A percentile compares a stretch with the other conserved stretches of the same genome.
Evolutionary conservation across 92 coral and sea anemone genomes (phyloP).

Genomic region (Phenganax subtilis): DNA sequence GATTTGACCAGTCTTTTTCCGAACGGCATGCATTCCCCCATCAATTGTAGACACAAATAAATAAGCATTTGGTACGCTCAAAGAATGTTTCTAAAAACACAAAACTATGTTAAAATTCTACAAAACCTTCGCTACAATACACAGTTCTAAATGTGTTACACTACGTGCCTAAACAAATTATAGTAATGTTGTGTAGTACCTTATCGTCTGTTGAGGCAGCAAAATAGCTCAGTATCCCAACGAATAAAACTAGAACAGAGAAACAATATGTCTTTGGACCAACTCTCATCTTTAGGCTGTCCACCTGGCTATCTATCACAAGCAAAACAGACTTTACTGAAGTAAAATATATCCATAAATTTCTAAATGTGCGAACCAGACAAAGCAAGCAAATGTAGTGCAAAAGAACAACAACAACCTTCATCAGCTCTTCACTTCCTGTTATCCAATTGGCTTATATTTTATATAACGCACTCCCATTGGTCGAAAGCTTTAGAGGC

Average conservation of each 20-base stretch:
- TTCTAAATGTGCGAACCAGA: background rate
- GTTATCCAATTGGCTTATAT: slow-evolving; percentile 25
- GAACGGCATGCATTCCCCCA: slow-evolving; percentile 94
- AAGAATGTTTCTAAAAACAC: slow-evolving; percentile 58
- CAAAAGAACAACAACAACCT: slow-evolving; percentile 13
- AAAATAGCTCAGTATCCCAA: slow-evolving; percentile 28
- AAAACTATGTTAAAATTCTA: slow-evolving; percentile 4
- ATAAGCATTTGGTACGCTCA: slow-evolving; percentile 87
- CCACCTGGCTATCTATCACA: background rate
- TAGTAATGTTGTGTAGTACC: background rate
- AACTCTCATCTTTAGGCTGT: background rate
- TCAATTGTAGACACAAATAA: slow-evolving; percentile 92
- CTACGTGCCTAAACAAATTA: background rate
- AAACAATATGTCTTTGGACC: background rate
- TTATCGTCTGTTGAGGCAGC: slow-evolving; percentile 31
- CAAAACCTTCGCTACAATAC: background rate
- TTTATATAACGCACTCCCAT: background rate
- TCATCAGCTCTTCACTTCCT: slow-evolving; percentile 26
- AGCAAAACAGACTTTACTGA: background rate
- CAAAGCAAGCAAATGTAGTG: background rate
- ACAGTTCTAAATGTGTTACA: background rate
- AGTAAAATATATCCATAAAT: slow-evolving; percentile 14
- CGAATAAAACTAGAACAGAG: slow-evolving; percentile 1
- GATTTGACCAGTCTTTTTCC: slow-evolving; percentile 84
- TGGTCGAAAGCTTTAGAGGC: background rate